Evolutionary conservation across 1,140 invertebrate genomes (phyloP), one percentile per base, ranked within the genome.

Genomic region (Triops cancriformis): DNA sequence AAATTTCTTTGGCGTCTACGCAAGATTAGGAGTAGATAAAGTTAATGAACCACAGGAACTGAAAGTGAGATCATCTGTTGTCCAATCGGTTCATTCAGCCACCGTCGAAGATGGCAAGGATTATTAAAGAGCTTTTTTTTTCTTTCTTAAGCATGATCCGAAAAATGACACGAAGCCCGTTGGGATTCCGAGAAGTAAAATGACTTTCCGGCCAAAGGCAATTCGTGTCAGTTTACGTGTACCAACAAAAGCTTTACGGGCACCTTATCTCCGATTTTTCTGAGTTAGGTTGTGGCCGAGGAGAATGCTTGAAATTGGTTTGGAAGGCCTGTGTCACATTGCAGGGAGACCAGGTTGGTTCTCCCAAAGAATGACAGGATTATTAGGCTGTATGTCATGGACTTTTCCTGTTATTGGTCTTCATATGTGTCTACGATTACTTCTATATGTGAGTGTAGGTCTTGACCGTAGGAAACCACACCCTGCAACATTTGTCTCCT

Each of bases 401-500:
- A 23, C 51, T 64, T 64, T 64, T 64, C 51, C 51, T 64, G 51
- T 64, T 64, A 64, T 64, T 64, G 51, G 51, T 23, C 51, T 64
- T 64, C 51, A 64, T 64, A 64, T 64, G 51, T 64, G 51, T 64
- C 51, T 14, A 64, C 51, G 4, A n/a, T 64, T 12, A n/a, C 6
- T 18, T n/a, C 6, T 64, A 64, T 64, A 64, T 64, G 51, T 64
- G 31, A 37, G 31, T 37, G 31, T 37, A 37, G 2, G 51, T 23
- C 18, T 64, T 64, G 18, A n/a, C 0, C 23, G 23, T 64, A 64
- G 51, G 18, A 23, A 64, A 64, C 51, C 51, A 64, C 51, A 64
- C 51, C 51, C 51, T 64, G 51, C 14, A 14, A 64, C 51, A 64
- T 23, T 64, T 14, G 23, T 64, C 51, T 23, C 51, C 6, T n/a